Conservation (phyloP, 1,140 invertebrate species). For the Ceratina calcarata region DNA sequence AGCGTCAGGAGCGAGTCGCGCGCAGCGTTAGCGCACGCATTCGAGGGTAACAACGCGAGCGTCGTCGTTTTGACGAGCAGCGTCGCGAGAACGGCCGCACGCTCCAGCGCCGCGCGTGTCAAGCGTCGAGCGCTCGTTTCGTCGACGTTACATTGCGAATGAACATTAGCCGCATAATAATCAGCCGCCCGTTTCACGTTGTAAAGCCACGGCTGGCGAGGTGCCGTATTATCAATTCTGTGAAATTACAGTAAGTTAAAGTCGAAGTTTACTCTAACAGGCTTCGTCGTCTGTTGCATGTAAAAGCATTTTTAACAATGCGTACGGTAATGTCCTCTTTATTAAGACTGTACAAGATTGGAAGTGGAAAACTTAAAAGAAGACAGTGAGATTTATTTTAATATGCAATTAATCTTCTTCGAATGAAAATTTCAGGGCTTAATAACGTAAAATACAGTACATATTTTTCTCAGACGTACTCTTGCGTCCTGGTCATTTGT, state of each 20-base stretch:
- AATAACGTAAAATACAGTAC: neutral
- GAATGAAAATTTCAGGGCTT: too few relatives aligned
- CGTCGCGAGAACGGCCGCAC: constrained; percentile 32
- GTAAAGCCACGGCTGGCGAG: constrained; percentile 44
- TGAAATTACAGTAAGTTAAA: constrained; percentile 58
- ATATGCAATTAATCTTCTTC: too few relatives aligned
- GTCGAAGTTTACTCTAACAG: constrained; percentile 53
- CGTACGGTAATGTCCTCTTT: too few relatives aligned
- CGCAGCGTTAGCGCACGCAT: neutral
- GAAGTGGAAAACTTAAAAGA: too few relatives aligned
- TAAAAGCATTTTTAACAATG: too few relatives aligned
- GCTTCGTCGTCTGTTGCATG: constrained; percentile 3
- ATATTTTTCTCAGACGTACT: constrained; percentile 7
- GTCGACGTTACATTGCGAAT: constrained; percentile 43
- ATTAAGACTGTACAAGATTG: too few relatives aligned
- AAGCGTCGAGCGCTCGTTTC: constrained; percentile 2
- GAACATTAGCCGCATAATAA: constrained; percentile 64
- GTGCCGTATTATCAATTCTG: constrained; percentile 53
- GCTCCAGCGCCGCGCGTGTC: constrained; percentile 25
- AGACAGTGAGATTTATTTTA: too few relatives aligned
- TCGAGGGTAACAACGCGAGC: neutral
- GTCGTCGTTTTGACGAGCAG: constrained; percentile 27
- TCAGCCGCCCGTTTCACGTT: constrained; percentile 44
- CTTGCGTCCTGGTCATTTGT: constrained; percentile 1
- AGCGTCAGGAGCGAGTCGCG: constrained; percentile 23